These are phyloP conservation scores for Aphaenogaster rudis DNA, from an alignment of 1,140 invertebrate species.

Conservation along the genomic window DNA sequence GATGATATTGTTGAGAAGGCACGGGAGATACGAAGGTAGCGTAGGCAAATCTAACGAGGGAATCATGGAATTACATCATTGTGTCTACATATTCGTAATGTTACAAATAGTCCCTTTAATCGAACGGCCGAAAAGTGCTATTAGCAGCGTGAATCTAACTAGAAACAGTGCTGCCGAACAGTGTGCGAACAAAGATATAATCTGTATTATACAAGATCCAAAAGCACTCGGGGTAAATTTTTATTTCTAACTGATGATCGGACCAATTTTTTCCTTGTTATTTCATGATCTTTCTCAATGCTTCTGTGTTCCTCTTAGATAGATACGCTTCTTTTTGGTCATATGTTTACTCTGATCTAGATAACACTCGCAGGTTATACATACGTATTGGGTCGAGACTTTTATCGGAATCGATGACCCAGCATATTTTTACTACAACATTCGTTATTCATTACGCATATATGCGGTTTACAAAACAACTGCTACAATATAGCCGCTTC, in stretches of 20 bases:
- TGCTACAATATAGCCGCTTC: constrained; percentile 52
- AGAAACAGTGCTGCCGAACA: constrained; percentile 62
- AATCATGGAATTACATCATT: constrained; percentile 28
- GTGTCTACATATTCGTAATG: constrained; percentile 36
- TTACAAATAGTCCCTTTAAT: constrained; percentile 57
- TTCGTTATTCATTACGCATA: constrained; percentile 64
- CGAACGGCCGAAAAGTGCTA: constrained; percentile 73
- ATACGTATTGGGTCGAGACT: constrained; percentile 51
- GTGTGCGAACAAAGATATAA: constrained; percentile 48
- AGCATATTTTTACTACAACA: constrained; percentile 73
- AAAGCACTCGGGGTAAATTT: constrained; percentile 40
- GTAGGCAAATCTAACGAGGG: constrained; percentile 1
- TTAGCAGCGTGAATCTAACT: constrained; percentile 68
- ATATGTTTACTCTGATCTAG: constrained; percentile 65
- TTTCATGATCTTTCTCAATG: constrained; percentile 56
- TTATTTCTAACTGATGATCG: constrained; percentile 66
- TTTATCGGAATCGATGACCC: constrained; percentile 74
- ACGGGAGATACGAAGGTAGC: neutral
- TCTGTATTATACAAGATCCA: constrained; percentile 43
- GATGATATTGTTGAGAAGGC: constrained; percentile 31
- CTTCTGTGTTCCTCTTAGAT: constrained; percentile 72
- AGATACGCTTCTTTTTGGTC: constrained; percentile 59
- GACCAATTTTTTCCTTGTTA: constrained; percentile 70
- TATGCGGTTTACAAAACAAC: constrained; percentile 62
- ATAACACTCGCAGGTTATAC: constrained; percentile 56